phyloP scores from a whole-genome alignment of 2,888 invertebrate species.

The Agriopis marginaria region DNA sequence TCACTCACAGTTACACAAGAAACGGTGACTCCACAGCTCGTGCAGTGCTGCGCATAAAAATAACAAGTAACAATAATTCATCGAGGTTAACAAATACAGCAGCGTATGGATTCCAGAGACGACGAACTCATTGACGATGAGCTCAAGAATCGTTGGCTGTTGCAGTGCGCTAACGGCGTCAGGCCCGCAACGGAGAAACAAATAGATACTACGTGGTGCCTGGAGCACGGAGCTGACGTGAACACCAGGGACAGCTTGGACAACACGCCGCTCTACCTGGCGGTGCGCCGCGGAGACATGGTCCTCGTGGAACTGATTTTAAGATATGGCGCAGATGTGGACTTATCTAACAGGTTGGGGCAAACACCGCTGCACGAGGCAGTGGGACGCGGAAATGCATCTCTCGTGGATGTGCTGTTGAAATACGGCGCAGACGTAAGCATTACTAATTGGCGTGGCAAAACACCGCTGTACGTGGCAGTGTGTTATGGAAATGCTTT shows the following conservation, averaged over 20 bases:
- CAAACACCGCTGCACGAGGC: no score
- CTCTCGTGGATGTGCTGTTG: no score
- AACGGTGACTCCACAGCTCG: not conserved
- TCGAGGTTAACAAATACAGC: not conserved
- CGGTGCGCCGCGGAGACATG: not conserved
- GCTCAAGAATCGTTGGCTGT: not conserved
- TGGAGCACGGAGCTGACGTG: not conserved
- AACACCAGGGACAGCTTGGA: not conserved
- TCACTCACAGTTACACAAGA: no score
- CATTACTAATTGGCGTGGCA: no score
- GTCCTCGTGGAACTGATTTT: not conserved
- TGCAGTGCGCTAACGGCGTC: not conserved
- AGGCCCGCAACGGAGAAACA: not conserved
- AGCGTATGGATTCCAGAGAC: not conserved
- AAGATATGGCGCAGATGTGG: not conserved
- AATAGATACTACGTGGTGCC: not conserved
- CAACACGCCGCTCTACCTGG: not conserved
- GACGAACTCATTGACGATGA: not conserved
- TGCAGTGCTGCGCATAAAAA: not conserved
- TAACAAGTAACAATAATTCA: no score
- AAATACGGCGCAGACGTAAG: no score
- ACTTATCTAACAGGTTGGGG: no score
- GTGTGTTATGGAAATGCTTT: no score
- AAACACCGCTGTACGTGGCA: no score
- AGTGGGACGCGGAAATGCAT: no score